Evolutionary conservation across 2,113 vertebrate genomes (phyloP).

Genomic region (Suncus etruscus): DNA sequence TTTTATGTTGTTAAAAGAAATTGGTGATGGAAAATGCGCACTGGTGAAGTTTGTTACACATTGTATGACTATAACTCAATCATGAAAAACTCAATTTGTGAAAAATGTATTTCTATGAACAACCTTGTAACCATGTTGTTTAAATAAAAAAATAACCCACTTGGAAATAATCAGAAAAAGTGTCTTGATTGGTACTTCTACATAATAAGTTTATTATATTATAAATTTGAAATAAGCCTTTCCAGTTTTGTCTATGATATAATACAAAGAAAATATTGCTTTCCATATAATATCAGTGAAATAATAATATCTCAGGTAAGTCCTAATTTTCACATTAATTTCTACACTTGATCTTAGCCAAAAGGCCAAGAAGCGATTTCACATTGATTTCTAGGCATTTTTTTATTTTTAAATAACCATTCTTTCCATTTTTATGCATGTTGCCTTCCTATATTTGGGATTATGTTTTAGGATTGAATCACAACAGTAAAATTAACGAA

Average conservation of each 20-base stretch:
- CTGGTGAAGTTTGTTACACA: too few species aligned
- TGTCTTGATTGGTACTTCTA: background rate
- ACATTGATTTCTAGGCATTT: background rate
- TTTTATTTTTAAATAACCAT: background rate
- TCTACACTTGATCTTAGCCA: too few species aligned
- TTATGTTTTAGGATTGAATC: constrained; percentile 6
- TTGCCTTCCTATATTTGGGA: background rate
- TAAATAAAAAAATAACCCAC: background rate
- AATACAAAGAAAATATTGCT: background rate
- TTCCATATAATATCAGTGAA: background rate
- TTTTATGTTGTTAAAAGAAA: constrained; percentile 24
- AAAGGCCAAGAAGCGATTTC: too few species aligned
- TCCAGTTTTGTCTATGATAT: background rate
- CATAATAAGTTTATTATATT: background rate
- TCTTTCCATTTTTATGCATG: background rate
- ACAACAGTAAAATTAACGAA: constrained; percentile 8
- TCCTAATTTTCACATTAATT: background rate
- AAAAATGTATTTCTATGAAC: too few species aligned
- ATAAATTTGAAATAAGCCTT: constrained; percentile 4
- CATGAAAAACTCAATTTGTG: too few species aligned
- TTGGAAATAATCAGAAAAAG: background rate
- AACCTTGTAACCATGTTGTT: background rate
- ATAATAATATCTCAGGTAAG: background rate
- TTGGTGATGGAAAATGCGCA: too few species aligned
- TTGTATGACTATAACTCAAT: too few species aligned